Conservation (phyloP, 2,888 invertebrate genomes). For the Petrophora chlorosata region DNA sequence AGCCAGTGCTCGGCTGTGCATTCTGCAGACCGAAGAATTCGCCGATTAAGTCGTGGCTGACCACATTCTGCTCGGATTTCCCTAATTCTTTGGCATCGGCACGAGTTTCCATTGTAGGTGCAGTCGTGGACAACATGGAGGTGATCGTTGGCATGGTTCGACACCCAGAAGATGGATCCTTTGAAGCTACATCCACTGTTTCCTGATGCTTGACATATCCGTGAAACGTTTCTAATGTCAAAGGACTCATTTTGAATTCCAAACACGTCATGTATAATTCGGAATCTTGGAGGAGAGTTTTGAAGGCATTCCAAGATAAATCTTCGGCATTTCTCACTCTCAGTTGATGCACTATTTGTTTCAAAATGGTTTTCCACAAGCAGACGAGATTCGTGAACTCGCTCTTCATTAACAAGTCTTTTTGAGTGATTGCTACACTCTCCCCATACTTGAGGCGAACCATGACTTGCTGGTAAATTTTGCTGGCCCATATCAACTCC, state of each 20-base stretch:
- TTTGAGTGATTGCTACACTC: background rate
- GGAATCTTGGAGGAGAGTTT: constrained; percentile 35
- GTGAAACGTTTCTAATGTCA: background rate
- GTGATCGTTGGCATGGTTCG: constrained; percentile 17
- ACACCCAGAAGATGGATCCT: constrained; percentile 11
- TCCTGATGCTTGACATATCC: background rate
- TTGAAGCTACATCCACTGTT: background rate
- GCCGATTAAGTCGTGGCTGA: constrained; percentile 29
- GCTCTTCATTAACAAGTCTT: too few species aligned
- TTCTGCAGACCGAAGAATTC: constrained; percentile 39
- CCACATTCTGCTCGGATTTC: background rate
- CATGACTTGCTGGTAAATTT: background rate
- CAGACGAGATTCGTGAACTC: background rate
- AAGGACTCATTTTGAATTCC: constrained; percentile 29
- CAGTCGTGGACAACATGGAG: constrained; percentile 41
- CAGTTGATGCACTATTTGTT: constrained; percentile 34
- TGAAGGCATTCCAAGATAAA: constrained; percentile 40
- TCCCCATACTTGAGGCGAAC: background rate
- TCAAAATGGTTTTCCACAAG: constrained; percentile 4
- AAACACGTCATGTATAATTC: constrained; percentile 40
- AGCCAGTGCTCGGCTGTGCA: constrained; percentile 37
- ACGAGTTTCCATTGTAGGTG: constrained; percentile 30
- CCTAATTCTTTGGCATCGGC: constrained; percentile 27
- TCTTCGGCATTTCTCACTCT: constrained; percentile 27
- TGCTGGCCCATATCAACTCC: background rate